Percentiles rank a stretch among this genome's conserved stretches.
These are phyloP conservation scores for Betta splendens DNA, from an alignment of 2,797 vertebrate species.

Conservation along the genomic window DNA sequence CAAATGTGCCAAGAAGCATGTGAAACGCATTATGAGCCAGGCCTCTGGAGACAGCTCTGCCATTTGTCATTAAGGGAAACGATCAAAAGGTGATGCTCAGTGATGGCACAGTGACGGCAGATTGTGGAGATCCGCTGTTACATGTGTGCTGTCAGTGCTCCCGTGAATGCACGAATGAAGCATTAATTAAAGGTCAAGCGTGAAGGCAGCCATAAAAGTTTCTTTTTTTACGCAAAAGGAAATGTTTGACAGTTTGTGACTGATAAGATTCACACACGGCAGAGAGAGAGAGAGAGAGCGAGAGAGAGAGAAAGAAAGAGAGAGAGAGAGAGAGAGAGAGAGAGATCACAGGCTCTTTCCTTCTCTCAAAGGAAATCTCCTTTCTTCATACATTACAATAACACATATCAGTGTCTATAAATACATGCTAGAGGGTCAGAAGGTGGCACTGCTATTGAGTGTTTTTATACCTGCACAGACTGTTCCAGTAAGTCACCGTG, in stretches of 20 bases:
- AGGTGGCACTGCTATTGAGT: slow-evolving; percentile 35
- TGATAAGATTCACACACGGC: slow-evolving; percentile 40
- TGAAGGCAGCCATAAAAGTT: slow-evolving; percentile 44
- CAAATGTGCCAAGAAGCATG: slow-evolving; percentile 47
- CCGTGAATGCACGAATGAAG: slow-evolving; percentile 56
- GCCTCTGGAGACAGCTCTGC: slow-evolving; percentile 28
- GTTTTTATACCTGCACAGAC: slow-evolving; percentile 18
- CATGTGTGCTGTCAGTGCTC: slow-evolving; percentile 59
- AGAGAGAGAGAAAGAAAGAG: slow-evolving; percentile 12
- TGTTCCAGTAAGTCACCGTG: slow-evolving; percentile 23
- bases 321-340: slow-evolving; percentile 10
- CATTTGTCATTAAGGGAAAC: slow-evolving; percentile 35
- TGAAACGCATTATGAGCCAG: slow-evolving; percentile 26
- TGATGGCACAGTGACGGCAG: slow-evolving; percentile 49
- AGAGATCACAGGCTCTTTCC: slow-evolving; percentile 13
- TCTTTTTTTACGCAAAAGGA: slow-evolving; percentile 45
- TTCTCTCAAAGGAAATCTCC: slow-evolving; percentile 1
- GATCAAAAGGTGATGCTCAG: slow-evolving; percentile 33
- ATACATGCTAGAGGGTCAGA: slow-evolving; percentile 13
- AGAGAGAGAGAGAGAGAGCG: slow-evolving; percentile 10
- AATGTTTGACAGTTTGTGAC: slow-evolving; percentile 51
- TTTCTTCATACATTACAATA: slow-evolving; percentile 13
- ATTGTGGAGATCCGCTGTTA: slow-evolving; percentile 58
- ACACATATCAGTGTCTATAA: slow-evolving; percentile 27
- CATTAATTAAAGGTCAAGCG: slow-evolving; percentile 70